Evolutionary conservation across 2,888 invertebrate species (phyloP).

Genomic region (Opisthograptis luteolata): DNA sequence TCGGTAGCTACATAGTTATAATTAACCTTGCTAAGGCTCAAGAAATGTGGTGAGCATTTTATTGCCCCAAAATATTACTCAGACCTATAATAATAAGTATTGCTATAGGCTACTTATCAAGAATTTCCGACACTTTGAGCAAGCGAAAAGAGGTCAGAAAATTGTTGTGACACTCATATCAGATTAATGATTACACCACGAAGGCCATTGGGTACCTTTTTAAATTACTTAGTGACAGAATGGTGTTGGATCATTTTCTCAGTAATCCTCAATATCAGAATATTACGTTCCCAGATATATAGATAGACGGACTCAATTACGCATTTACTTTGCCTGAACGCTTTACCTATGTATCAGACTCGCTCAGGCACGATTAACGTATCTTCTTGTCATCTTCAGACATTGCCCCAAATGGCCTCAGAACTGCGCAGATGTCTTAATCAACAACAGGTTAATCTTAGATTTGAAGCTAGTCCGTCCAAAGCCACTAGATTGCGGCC

Average conservation of each 20-base stretch:
- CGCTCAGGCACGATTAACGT: background rate
- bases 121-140: constrained; percentile 20
- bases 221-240: background rate
- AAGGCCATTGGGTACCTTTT: constrained; percentile 5
- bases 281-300: too few species aligned
- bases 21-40: too few species aligned
- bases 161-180: constrained; percentile 19
- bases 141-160: constrained; percentile 20
- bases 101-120: constrained; percentile 14
- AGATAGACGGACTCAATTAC: background rate
- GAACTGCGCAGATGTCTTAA: constrained; percentile 16
- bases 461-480: constrained; percentile 19
- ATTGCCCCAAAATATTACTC: too few species aligned
- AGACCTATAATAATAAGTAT: constrained; percentile 6
- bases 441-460: constrained; percentile 31
- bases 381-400: constrained; percentile 4
- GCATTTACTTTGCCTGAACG: background rate
- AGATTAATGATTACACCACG: constrained; percentile 21
- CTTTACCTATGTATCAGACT: background rate
- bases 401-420: background rate
- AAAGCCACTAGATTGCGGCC: constrained; percentile 23
- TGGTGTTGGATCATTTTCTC: too few species aligned
- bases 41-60: too few species aligned
- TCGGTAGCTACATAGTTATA: too few species aligned
- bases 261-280: too few species aligned